Base-by-base conservation (phyloP, 2,113 vertebrate species). In the Elaphurus davidianus region DNA sequence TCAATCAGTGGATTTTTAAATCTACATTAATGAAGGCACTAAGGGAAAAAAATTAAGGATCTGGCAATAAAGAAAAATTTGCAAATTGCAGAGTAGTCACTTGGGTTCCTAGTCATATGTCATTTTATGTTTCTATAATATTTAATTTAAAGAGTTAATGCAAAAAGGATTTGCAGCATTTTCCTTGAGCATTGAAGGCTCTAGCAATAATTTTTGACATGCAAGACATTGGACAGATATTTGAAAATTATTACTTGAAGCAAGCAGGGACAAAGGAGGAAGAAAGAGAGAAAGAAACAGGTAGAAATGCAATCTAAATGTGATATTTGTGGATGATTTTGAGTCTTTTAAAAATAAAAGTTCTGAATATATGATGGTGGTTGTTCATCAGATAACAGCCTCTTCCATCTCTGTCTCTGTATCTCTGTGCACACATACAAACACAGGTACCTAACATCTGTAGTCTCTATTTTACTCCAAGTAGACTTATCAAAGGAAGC, bases 131-230 rank as follows among this genome's bases (percentile, higher is more conserved):
- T 91, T 94, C 79, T 83, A 88, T 47, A 67, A 25, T 88, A 94
- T 89, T 96, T 95, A 97, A 98, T 96, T 92, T 97, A 90, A 95
- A 94, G 82, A 92, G 85, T 95, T 98, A 95, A 98, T 94, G 64
- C 90, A 87, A 94, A 50, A n/a, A 71, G 7, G 16, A 87, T 94
- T 57, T 87, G 33, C 5, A 47, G n/a, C 43, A 89, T 94, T 96
- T 91, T 78, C 40, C 23, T 86, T 12, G 6, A 88, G 14, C 50
- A 74, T 30, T 54, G 33, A 7, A 64, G 14, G 50, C 47, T 83
- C 21, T 36, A 36, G 27, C 28, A 96, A 71, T 86, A 71, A 59
- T 60, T 90, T 60, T 59, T 96, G 62, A 90, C 82, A 81, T 78
- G 30, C 1, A 47, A 93, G 96, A 94, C 23, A 88, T 3, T 45